phyloP scores from a whole-genome alignment of 2,888 invertebrate species.

The Lissocephala sabroskyi region DNA sequence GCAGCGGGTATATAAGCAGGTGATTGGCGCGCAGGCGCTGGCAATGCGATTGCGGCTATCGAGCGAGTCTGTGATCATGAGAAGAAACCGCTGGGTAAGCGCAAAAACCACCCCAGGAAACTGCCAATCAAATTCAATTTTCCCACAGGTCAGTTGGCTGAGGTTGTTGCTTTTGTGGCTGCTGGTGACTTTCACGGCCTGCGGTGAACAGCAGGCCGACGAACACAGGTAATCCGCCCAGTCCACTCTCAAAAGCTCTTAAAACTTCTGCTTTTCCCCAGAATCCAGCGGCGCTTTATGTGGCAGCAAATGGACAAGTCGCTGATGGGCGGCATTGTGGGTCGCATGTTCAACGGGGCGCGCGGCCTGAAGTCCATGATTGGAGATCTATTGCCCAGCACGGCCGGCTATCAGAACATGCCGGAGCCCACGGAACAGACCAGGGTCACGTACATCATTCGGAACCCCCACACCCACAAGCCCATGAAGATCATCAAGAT shows the following conservation, averaged over 20 bases:
- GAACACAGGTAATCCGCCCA: slow-evolving; percentile 41
- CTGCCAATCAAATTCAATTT: too few relatives aligned
- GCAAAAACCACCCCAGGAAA: not conserved
- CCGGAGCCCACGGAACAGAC: slow-evolving; percentile 63
- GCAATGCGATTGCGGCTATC: slow-evolving; percentile 36
- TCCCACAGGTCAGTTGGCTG: slow-evolving; percentile 11
- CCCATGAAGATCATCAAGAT: slow-evolving; percentile 64
- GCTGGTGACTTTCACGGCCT: slow-evolving; percentile 11
- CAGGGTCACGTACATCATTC: slow-evolving; percentile 63
- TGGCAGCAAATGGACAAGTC: slow-evolving; percentile 70
- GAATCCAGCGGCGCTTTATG: slow-evolving; percentile 71
- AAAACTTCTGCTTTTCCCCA: slow-evolving; percentile 8
- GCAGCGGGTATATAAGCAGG: slow-evolving; percentile 45
- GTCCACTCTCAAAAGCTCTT: too few relatives aligned
- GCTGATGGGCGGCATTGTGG: slow-evolving; percentile 58
- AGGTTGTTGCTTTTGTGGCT: slow-evolving; percentile 22
- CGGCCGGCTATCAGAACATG: slow-evolving; percentile 25
- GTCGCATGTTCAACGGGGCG: slow-evolving; percentile 58
- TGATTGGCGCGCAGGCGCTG: slow-evolving; percentile 55
- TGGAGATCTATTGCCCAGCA: slow-evolving; percentile 49
- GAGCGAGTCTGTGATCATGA: slow-evolving; percentile 28
- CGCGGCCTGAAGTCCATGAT: slow-evolving; percentile 62
- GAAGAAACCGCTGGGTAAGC: slow-evolving; percentile 56
- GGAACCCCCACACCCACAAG: slow-evolving; percentile 63
- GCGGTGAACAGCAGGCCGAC: slow-evolving; percentile 39